Conservation (phyloP, 2,113 vertebrate species). For the Tenebrosternarchus preto region DNA sequence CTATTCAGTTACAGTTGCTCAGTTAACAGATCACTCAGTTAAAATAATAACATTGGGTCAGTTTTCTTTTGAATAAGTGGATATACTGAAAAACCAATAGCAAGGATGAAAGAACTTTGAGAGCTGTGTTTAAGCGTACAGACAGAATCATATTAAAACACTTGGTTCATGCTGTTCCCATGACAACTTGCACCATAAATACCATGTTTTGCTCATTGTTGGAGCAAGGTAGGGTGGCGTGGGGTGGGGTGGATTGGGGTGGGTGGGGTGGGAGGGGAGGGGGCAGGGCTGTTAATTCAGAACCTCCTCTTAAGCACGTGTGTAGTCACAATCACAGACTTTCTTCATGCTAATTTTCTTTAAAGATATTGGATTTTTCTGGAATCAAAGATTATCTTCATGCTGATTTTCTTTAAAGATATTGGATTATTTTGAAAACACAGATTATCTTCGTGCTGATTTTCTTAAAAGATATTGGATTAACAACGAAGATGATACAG, state of each 20-base stretch:
- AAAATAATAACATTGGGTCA: neutral
- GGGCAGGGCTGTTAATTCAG: neutral
- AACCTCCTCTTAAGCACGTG: slow-evolving; percentile 53
- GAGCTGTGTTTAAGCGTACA: slow-evolving; percentile 52
- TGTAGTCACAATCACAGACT: slow-evolving; percentile 26
- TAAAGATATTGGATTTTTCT: slow-evolving; percentile 39
- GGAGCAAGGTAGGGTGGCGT: neutral
- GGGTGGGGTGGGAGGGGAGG: no score
- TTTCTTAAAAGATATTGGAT: slow-evolving; percentile 40
- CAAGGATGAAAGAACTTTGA: slow-evolving; percentile 48
- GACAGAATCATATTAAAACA: slow-evolving; percentile 63
- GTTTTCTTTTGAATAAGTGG: slow-evolving; percentile 6
- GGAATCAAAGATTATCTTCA: neutral
- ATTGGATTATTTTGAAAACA: slow-evolving; percentile 37
- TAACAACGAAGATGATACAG: no score
- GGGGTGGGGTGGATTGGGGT: no score
- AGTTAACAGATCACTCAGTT: neutral
- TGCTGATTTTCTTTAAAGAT: neutral
- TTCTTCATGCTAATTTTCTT: neutral
- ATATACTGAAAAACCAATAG: neutral
- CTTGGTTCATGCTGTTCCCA: slow-evolving; percentile 47
- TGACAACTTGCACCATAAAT: slow-evolving; percentile 51
- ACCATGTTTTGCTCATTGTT: slow-evolving; percentile 24
- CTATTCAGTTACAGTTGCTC: neutral
- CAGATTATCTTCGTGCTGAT: neutral